Evolutionary conservation across 1,140 invertebrate species (phyloP).

Genomic region (Drosophila punjabiensis): DNA sequence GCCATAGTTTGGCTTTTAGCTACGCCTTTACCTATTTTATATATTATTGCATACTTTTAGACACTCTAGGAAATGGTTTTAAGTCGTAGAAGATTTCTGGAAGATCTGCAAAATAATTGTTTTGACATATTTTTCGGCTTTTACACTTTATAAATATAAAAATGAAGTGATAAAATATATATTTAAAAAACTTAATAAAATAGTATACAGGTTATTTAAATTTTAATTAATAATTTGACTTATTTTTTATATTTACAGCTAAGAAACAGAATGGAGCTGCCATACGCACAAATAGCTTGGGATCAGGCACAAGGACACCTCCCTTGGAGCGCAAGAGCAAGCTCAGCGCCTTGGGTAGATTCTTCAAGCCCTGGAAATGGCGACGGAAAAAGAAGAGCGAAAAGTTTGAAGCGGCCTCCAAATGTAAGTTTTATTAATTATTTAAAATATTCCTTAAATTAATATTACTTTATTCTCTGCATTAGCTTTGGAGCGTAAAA

Average conservation of each 20-base stretch:
- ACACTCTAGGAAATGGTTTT: not conserved
- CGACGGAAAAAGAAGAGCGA: constrained; percentile 99
- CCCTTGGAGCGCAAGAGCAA: constrained; percentile 95
- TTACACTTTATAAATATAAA: no score
- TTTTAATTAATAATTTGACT: not conserved
- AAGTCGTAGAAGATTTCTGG: not conserved
- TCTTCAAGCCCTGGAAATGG: constrained; percentile 99
- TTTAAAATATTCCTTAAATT: not conserved
- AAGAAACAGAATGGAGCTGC: constrained; percentile 97
- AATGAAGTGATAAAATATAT: no score
- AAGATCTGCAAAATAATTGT: not conserved
- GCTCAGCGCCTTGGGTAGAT: constrained; percentile 95
- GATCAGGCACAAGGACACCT: constrained; percentile 92
- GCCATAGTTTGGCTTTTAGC: not conserved
- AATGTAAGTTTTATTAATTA: constrained; percentile 90
- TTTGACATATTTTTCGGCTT: not conserved
- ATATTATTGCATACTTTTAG: not conserved
- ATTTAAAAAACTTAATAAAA: no score
- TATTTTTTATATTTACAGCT: constrained; percentile 88
- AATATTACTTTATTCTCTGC: not conserved
- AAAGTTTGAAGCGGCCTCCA: constrained; percentile 97
- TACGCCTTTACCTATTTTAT: not conserved
- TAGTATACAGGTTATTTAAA: no score
- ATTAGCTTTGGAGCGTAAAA: constrained; percentile 97
- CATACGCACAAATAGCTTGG: constrained; percentile 93